These are phyloP conservation scores for Gari tellinella DNA, from an alignment of 2,888 invertebrate species.

Conservation along the genomic window DNA sequence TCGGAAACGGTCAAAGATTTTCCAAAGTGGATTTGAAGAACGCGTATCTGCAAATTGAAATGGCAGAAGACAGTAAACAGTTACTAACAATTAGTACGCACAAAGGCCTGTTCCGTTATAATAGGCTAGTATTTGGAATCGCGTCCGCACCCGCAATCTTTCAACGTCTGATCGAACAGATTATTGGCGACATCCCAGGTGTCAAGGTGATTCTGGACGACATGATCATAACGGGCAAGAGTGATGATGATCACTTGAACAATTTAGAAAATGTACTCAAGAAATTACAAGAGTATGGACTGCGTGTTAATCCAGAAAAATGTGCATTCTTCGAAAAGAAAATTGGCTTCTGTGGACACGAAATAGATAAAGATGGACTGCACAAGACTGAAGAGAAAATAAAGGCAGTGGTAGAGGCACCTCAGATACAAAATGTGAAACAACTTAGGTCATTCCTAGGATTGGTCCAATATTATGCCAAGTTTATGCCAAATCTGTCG, in stretches of 20 bases:
- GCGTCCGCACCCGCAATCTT: constrained; percentile 61
- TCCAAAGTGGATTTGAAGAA: constrained; percentile 67
- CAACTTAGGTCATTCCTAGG: constrained; percentile 34
- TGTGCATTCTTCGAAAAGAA: constrained; percentile 41
- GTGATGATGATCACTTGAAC: constrained; percentile 26
- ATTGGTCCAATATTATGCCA: constrained; percentile 38
- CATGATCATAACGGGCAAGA: constrained; percentile 36
- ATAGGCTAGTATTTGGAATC: constrained; percentile 64
- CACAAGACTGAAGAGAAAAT: constrained; percentile 44
- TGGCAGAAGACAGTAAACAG: constrained; percentile 46
- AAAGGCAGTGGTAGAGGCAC: constrained; percentile 35
- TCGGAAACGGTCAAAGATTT: constrained; percentile 53
- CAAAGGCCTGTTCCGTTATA: constrained; percentile 63
- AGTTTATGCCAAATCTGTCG: constrained; percentile 38
- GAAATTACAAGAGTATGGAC: constrained; percentile 15
- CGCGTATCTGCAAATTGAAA: constrained; percentile 61
- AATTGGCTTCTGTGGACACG: constrained; percentile 42
- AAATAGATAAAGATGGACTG: constrained; percentile 37
- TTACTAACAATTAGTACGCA: constrained; percentile 62
- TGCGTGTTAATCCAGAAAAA: constrained; percentile 36
- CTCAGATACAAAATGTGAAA: constrained; percentile 23
- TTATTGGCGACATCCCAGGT: constrained; percentile 58
- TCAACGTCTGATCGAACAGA: constrained; percentile 67
- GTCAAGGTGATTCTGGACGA: constrained; percentile 35
- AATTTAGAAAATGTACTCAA: constrained; percentile 31